Percentiles rank a stretch among this genome's conserved stretches.
Evolutionary conservation across 2,797 vertebrate genomes (phyloP).

Genomic region (Cygnus olor): DNA sequence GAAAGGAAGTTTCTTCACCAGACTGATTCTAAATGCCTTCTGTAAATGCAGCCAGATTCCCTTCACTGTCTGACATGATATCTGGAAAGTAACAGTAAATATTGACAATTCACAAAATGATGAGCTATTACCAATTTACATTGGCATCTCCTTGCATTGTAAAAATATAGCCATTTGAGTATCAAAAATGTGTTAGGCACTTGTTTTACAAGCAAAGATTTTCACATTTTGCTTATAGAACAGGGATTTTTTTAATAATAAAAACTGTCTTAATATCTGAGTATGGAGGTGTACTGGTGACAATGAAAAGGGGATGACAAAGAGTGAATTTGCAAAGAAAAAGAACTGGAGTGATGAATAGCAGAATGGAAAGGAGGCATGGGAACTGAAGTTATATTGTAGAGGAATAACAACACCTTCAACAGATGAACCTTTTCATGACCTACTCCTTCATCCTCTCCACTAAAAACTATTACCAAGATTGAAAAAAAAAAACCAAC

Average conservation of each 20-base stretch:
- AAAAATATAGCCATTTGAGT: not conserved
- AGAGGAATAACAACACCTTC: not conserved
- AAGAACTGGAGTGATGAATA: not conserved
- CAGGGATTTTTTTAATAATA: not conserved
- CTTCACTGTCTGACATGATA: not conserved
- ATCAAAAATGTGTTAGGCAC: not conserved
- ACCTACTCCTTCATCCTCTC: not conserved
- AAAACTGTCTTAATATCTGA: not conserved
- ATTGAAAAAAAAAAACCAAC: not conserved
- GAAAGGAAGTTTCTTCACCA: not conserved
- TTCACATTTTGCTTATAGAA: not conserved
- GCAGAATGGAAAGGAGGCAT: not conserved
- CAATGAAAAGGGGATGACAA: not conserved
- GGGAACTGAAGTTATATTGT: not conserved
- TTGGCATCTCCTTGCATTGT: not conserved
- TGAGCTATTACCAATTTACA: not conserved
- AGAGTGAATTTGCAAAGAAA: not conserved
- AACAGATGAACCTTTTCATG: not conserved
- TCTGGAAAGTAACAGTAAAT: not conserved
- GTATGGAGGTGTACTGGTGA: not conserved
- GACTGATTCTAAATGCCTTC: not conserved
- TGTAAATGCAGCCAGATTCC: not conserved
- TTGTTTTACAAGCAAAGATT: not conserved
- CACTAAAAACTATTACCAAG: not conserved
- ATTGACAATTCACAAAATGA: not conserved